These are phyloP conservation scores for Spermophilus dauricus DNA, from an alignment of 2,113 vertebrate species.

Conservation along the genomic window DNA sequence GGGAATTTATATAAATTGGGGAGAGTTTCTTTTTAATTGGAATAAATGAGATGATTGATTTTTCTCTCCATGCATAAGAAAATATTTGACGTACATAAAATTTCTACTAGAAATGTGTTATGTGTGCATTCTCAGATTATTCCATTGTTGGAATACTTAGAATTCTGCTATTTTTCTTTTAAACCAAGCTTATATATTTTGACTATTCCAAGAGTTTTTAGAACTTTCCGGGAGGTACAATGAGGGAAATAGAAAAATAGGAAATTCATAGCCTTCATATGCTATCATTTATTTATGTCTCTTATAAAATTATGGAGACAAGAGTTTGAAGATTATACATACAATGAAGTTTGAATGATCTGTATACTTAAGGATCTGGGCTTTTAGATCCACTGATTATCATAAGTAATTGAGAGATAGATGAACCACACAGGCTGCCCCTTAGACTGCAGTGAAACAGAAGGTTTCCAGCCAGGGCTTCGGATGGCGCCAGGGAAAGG, in stretches of 20 bases:
- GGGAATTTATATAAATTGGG: not conserved
- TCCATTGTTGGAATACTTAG: not conserved
- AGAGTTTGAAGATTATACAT: not conserved
- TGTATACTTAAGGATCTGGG: not conserved
- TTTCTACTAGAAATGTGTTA: not conserved
- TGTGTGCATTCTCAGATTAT: not conserved
- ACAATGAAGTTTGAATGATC: constrained; percentile 3
- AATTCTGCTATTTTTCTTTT: constrained; percentile 6
- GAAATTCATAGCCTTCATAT: constrained; percentile 25
- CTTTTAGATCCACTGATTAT: constrained; percentile 11
- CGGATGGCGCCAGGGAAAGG: not conserved
- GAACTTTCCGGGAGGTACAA: not conserved
- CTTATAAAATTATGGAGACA: not conserved
- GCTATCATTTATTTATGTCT: not conserved
- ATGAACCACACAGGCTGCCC: not conserved
- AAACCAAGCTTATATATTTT: not conserved
- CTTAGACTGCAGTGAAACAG: not conserved
- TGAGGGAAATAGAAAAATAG: constrained; percentile 36
- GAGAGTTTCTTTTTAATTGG: not conserved
- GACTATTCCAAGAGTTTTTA: not conserved
- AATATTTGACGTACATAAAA: not conserved
- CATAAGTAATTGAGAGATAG: constrained; percentile 7
- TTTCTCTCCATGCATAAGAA: constrained; percentile 48
- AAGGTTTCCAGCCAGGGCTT: not conserved
- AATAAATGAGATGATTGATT: not conserved